Evolutionary conservation across 2,888 invertebrate genomes (phyloP).

Genomic region (Hypomecis atomaria): DNA sequence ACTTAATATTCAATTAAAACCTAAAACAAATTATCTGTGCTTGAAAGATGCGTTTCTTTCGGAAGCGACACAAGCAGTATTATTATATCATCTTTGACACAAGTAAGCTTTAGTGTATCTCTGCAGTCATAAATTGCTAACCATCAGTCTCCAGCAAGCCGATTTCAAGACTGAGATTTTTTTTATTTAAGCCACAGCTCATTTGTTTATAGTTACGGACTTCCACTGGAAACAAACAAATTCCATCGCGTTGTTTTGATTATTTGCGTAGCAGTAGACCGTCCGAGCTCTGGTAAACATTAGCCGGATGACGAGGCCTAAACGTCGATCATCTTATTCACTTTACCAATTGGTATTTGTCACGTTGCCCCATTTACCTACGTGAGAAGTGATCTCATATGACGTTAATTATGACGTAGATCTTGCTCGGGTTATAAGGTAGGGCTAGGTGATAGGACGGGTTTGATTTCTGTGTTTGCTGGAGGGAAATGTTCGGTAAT

Average conservation of each 20-base stretch:
- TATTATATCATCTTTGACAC: no score
- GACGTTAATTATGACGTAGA: constrained; percentile 25
- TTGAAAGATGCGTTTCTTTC: no score
- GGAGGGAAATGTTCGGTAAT: no score
- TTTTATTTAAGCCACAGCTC: constrained; percentile 28
- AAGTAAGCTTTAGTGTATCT: no score
- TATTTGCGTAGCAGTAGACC: constrained; percentile 68
- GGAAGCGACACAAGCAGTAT: no score
- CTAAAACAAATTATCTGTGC: no score
- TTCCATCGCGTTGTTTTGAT: constrained; percentile 67
- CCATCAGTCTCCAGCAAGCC: neutral
- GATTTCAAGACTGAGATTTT: constrained; percentile 22
- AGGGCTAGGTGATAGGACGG: no score
- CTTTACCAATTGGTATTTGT: constrained; percentile 48
- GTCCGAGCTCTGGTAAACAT: constrained; percentile 70
- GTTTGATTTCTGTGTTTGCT: no score
- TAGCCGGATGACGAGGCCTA: constrained; percentile 61
- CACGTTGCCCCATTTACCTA: constrained; percentile 44
- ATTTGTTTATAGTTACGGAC: constrained; percentile 42
- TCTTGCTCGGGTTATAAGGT: no score
- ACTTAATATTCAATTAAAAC: neutral
- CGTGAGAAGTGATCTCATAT: constrained; percentile 38
- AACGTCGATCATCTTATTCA: constrained; percentile 47
- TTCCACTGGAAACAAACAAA: constrained; percentile 71
- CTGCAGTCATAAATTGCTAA: no score